Base-by-base conservation (phyloP, 2,113 vertebrate genomes). In the Entelurus aequoreus region DNA sequence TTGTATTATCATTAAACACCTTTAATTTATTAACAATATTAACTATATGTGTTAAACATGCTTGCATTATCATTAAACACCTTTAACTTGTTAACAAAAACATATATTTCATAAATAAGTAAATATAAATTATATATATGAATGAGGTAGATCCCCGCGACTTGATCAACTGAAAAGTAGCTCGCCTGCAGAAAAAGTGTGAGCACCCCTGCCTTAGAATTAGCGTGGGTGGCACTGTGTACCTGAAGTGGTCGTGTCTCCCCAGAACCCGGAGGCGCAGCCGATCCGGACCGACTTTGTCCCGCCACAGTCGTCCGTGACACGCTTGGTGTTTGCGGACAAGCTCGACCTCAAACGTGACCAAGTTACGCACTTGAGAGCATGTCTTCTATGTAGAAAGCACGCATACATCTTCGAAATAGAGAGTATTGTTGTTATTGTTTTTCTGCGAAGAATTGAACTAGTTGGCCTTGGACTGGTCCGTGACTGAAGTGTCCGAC, bases 251-350 rank as follows among this genome's bases (percentile, higher is more conserved):
- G 89, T 84, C 0, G 88, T 90, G 85, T 94, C 91, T 15, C 91
- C 92, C 92, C 92, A 93, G 78, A 92, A 94, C 6, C 85, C 89
- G 0, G 92, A 93, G 0, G 93, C 91, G 9, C 92, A 91, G 63
- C 92, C 90, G 60, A 93, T 80, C 48, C 92, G 85, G 15, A 93
- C 85, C 0, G 82, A 37, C 1, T 3, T 42, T 4, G 46, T 54
- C 11, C 48, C 8, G 0, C 62, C 8, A 0, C 76, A 49, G 0
- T 37, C 16, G 55, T 44, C 48, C 0, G 54, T 16, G 36, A 69
- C 68, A 8, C 37, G 6, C 37, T 68, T 65, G 66, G 5, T 28
- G 8, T 19, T 44, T 38, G 38, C n/a, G 1, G 14, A 57, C 10
- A 4, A 19, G 16, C n/a, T 12, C 10, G 10, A 19, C 6, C n/a